Evolutionary conservation across 2,888 invertebrate genomes (phyloP).

Genomic region (Mallateleia sp.): DNA sequence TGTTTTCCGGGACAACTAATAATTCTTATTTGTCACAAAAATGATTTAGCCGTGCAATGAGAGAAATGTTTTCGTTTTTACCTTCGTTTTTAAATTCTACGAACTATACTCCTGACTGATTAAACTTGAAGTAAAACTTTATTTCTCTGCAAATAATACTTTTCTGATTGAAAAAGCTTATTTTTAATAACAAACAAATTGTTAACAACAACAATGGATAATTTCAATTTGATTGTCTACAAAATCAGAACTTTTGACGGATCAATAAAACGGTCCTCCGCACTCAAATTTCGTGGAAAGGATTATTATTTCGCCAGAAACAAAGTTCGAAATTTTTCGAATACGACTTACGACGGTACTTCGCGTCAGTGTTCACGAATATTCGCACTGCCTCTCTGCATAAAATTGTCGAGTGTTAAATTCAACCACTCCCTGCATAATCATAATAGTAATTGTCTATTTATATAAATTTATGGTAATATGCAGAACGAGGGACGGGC

Average conservation of each 20-base stretch:
- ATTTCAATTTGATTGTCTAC: conserved; percentile 12
- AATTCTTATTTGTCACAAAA: conserved; percentile 22
- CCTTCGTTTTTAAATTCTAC: conserved; percentile 1
- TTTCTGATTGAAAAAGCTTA: too few relatives aligned
- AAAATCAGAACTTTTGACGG: conserved; percentile 43
- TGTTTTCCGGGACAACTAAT: conserved; percentile 3
- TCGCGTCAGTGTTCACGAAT: conserved; percentile 17
- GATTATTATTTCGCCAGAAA: conserved; percentile 41
- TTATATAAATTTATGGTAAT: conserved; percentile 35
- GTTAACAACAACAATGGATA: conserved; percentile 4
- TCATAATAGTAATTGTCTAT: conserved; percentile 34
- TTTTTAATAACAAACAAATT: too few relatives aligned
- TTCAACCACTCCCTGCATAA: conserved; percentile 27
- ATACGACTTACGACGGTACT: conserved; percentile 1
- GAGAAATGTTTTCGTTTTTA: background rate
- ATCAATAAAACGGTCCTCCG: conserved; percentile 35
- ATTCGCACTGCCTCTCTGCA: background rate
- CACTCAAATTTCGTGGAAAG: conserved; percentile 7
- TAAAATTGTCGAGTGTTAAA: conserved; percentile 39
- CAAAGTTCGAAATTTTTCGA: conserved; percentile 8
- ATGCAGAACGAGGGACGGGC: background rate
- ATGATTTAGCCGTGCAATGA: background rate
- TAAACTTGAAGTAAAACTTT: conserved; percentile 7
- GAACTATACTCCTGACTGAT: conserved; percentile 15
- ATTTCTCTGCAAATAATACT: background rate